Conservation (phyloP, 1,140 invertebrate genomes). For the Brachionus rotundiformis region DNA sequence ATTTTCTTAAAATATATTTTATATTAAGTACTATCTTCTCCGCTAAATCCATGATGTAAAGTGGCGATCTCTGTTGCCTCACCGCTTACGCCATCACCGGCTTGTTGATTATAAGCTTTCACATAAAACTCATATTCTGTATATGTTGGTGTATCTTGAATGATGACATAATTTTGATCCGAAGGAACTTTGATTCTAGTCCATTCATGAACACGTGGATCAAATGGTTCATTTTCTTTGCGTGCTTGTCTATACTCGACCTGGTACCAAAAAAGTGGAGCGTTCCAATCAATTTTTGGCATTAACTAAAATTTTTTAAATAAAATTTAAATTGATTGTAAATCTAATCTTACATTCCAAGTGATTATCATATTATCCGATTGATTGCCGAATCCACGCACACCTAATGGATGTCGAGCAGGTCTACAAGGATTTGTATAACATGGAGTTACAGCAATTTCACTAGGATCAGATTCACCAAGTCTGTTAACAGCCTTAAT, state of each 20-base stretch:
- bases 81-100: conserved; percentile 49
- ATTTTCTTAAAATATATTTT: no score
- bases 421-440: conserved; percentile 46
- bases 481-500: conserved; percentile 40
- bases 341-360: conserved; percentile 45
- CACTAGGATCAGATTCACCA: conserved; percentile 48
- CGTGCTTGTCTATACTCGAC: conserved; percentile 27
- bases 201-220: conserved; percentile 43
- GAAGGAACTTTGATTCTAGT: conserved; percentile 47
- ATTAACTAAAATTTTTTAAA: conserved; percentile 26
- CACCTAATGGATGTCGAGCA: conserved; percentile 8
- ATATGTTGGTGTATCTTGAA: conserved; percentile 9
- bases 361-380: conserved; percentile 34
- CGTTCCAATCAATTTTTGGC: conserved; percentile 52
- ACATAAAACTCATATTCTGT: conserved; percentile 51
- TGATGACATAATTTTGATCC: conserved; percentile 46
- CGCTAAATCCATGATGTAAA: conserved; percentile 48
- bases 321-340: not conserved
- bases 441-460: conserved; percentile 10
- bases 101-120: conserved; percentile 52
- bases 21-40: conserved; percentile 49
- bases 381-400: conserved; percentile 29
- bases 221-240: conserved; percentile 36
- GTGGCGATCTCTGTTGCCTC: conserved; percentile 42
- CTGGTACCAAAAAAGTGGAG: conserved; percentile 50